Evolutionary conservation across 2,797 vertebrate genomes (phyloP), one percentile per base, ranked within the genome.

Genomic region (Enteromius viviparus): DNA sequence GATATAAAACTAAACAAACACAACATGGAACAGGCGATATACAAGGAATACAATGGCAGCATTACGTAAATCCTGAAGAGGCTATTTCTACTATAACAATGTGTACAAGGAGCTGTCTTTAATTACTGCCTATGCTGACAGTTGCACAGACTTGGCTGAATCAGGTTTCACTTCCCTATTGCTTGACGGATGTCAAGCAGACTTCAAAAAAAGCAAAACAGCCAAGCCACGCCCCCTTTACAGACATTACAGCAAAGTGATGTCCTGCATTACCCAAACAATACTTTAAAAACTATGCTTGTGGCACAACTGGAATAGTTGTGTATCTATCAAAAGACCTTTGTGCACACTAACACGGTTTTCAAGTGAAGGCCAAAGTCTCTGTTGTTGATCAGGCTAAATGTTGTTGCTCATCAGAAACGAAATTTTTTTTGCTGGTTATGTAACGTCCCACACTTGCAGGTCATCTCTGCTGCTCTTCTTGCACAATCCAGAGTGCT

Each of bases 81-180:
- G 26, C n/a, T 6, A 66, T 66, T 42, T 68, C 23, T 29, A 42
- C 45, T 21, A 55, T 69, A 72, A 42, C 26, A 71, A 26, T 68
- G 17, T 82, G 17, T 76, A 45, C 26, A 37, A 83, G 62, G 68
- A 69, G n/a, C 51, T 34, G 19, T 34, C 6, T 80, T 40, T 26
- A 78, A 75, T 32, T 53, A 76, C 72, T 32, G 51, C 26, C 40
- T 26, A 68, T 26, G 32, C 21, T 58, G 32, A 84, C 74, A 83
- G 53, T 53, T 26, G 5, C 40, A 47, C 40, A 55, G 26, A 76
- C 37, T 62, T 37, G 19, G 65, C 76, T 88, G 84, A 84, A 76
- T 85, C 85, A 75, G 40, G 64, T 90, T 86, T 88, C 86, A 84
- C 76, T 90, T 90, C 87, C 78, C 64, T 60, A 81, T 86, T 84